A percentile compares a stretch with the other conserved stretches of the same genome.
phyloP scores from a whole-genome alignment of 1,140 invertebrate genomes.

The Bursaphelenchus mucronatus region DNA sequence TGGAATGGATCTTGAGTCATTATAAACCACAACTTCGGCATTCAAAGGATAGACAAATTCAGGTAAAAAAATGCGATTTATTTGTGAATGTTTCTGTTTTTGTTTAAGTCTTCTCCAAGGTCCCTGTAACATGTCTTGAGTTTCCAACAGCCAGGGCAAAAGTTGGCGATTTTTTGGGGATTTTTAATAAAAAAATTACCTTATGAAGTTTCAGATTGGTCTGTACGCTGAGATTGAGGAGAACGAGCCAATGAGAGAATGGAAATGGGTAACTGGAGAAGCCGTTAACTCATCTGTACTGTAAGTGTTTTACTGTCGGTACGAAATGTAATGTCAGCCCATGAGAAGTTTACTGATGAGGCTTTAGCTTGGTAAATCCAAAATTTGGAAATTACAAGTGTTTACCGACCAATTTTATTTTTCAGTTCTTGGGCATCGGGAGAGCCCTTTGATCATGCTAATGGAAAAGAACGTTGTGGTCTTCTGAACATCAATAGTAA shows the following conservation, averaged over 20 bases:
- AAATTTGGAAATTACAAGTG: neutral
- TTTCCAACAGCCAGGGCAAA: no score
- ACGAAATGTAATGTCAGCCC: no score
- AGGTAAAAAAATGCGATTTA: no score
- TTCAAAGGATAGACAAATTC: slow-evolving; percentile 36
- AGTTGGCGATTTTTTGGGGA: no score
- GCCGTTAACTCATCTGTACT: slow-evolving; percentile 28
- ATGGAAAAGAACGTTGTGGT: slow-evolving; percentile 42
- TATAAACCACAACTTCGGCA: slow-evolving; percentile 37
- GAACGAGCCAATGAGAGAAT: slow-evolving; percentile 24
- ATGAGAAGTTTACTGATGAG: neutral
- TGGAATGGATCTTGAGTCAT: slow-evolving; percentile 47
- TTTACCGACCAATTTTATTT: slow-evolving; percentile 1
- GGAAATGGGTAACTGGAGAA: slow-evolving; percentile 36
- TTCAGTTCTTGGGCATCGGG: slow-evolving; percentile 33
- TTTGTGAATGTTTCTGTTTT: no score
- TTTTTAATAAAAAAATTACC: no score
- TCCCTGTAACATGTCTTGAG: no score
- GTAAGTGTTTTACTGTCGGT: slow-evolving; percentile 1
- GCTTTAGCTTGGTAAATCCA: neutral
- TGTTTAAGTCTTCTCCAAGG: no score
- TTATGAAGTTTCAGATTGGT: slow-evolving; percentile 34
- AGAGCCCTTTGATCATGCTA: slow-evolving; percentile 44
- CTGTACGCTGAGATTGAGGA: slow-evolving; percentile 22
- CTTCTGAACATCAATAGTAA: slow-evolving; percentile 34